Base-by-base conservation (phyloP, 2,113 vertebrate genomes). In the Pluvianellus socialis region DNA sequence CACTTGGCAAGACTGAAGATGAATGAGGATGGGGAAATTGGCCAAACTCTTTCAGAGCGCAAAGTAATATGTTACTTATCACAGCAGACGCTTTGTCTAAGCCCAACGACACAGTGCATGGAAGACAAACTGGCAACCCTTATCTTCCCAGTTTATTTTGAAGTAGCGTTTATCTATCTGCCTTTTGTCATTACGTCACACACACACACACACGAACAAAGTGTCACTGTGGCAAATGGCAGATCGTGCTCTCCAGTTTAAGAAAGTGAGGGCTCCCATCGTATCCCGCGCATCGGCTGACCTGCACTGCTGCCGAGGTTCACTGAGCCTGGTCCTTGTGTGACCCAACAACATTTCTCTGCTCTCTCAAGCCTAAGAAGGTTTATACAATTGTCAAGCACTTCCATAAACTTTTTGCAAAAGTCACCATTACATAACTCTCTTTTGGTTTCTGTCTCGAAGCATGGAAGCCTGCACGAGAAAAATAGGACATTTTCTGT, bases 11-110 rank as follows among this genome's bases (percentile, higher is more conserved):
- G 90, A 55, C 55, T 18, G 79, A 94, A 90, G 86, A 95, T 92
- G 94, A 96, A 96, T 82, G 90, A 93, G 42, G 72, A 91, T 50
- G 82, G 75, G 94, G 92, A 97, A 96, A 90, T 23, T 67, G 90
- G 88, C 88, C 95, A 95, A 95, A 58, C 42, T n/a, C 86, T 92
- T 94, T 92, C 82, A 95, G 68, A 84, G 82, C 38, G 58, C 81
- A 62, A 50, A 96, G 92, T 42, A 49, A 66, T 58, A 53, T 53
- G 72, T 67, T 90, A 95, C 79, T 94, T 96, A 96, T 91, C 96
- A 95, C 87, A 96, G 94, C 62, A 38, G 87, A 68, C 45, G 92
- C 92, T 96, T 96, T 96, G 96, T 95, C 85, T 83, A 45, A 77
- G 61, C 45, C 92, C 67, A 95, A 5, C 83, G 84, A 67, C 85